Evolutionary conservation across 2,797 vertebrate species (phyloP), one percentile per base, ranked within the genome.

Genomic region (Lacerta bilineata): DNA sequence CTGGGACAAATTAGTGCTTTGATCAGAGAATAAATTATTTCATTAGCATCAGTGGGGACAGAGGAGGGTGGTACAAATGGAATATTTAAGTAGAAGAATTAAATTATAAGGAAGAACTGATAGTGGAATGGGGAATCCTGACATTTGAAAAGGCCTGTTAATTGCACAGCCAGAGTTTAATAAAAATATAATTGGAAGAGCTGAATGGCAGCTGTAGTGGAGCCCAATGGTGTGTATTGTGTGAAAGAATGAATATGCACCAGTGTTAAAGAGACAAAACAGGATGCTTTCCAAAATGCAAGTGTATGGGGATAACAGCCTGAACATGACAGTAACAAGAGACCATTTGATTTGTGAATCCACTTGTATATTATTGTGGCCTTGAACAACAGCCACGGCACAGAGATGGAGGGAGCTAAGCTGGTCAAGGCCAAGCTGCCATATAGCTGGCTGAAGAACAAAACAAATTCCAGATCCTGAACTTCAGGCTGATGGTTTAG

Each of bases 51-150:
- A 90, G 23, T 88, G 78, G 89, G 78, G 77, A 81, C 20, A 46
- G 20, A 64, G 71, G 36, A 72, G 61, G 82, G 72, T 85, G 46
- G 83, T 77, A 89, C 84, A 89, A 90, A 90, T 84, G 64, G 86
- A 90, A 88, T 90, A 85, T 90, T 90, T 90, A 90, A 90, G 83
- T 88, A 90, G 89, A 90, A 88, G 77, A 87, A 59, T 77, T 87
- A 87, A 77, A 87, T 87, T 84, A 85, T 68, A 88, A 85, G 86
- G 77, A 84, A 36, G 43, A 84, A 6, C 59, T 81, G 86, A 85
- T 69, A 71, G 61, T 88, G 86, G 39, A 88, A 85, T 46, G 36
- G 77, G 86, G 89, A 90, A 88, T 90, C 89, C 89, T 90, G 83
- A 81, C 83, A 89, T 88, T 90, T 88, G 61, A 80, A 90, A 85